Evolutionary conservation across 2,888 invertebrate species (phyloP).

Genomic region (Drosophila picticornis): DNA sequence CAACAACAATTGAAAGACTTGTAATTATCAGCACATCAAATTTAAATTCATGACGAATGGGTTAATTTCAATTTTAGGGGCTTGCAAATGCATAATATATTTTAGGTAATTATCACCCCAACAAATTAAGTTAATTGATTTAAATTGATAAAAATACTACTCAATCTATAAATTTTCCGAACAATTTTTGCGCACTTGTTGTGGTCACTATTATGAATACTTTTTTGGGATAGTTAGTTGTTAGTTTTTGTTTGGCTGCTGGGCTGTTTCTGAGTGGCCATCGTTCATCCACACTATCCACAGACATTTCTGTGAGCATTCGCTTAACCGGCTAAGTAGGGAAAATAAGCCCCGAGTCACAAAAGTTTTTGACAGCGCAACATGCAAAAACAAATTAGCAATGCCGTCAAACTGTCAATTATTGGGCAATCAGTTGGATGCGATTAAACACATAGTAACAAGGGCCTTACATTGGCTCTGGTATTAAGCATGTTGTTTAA

Average conservation of each 20-base stretch:
- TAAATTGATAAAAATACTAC: neutral
- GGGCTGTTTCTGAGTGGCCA: slow-evolving; percentile 39
- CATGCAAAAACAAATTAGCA: slow-evolving; percentile 79
- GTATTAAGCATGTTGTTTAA: slow-evolving; percentile 25
- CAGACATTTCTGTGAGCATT: slow-evolving; percentile 20
- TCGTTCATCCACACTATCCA: slow-evolving; percentile 7
- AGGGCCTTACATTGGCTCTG: slow-evolving; percentile 24
- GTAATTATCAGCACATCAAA: neutral
- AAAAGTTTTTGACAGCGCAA: slow-evolving; percentile 75
- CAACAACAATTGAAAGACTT: neutral
- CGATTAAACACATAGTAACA: slow-evolving; percentile 59
- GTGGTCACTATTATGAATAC: slow-evolving; percentile 11
- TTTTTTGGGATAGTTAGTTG: slow-evolving; percentile 12
- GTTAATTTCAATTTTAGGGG: neutral
- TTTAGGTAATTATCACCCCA: neutral
- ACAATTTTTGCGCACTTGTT: slow-evolving; percentile 17
- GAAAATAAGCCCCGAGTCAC: slow-evolving; percentile 16
- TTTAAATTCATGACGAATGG: neutral
- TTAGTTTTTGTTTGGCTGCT: slow-evolving; percentile 24
- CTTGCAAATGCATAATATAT: neutral
- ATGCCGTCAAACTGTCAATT: slow-evolving; percentile 79
- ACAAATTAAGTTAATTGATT: neutral
- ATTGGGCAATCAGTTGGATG: slow-evolving; percentile 68
- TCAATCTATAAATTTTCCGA: neutral
- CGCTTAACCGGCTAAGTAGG: slow-evolving; percentile 23